Conservation (phyloP, 1,140 invertebrate species). For the Eueides isabella region DNA sequence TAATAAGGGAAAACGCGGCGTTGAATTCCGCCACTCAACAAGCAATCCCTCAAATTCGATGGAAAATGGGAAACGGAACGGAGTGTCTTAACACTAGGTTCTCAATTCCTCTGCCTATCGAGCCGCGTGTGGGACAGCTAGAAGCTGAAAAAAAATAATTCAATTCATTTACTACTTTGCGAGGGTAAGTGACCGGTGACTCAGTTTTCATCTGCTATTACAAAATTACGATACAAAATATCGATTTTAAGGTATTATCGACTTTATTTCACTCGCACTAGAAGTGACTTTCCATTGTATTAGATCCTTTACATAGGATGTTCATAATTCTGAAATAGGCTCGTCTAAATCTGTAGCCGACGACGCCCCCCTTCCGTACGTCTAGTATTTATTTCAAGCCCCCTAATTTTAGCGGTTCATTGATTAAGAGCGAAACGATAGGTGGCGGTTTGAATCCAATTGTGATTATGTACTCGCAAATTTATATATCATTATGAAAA, state of each 20-base stretch:
- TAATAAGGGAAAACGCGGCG: too few relatives aligned
- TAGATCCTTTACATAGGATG: slow-evolving; percentile 16
- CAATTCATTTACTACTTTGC: slow-evolving; percentile 53
- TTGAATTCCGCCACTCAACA: too few relatives aligned
- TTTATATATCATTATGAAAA: too few relatives aligned
- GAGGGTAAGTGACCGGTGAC: slow-evolving; percentile 66
- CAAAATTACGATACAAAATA: slow-evolving; percentile 9
- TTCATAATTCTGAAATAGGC: slow-evolving; percentile 15
- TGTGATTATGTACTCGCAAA: too few relatives aligned
- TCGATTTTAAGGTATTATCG: slow-evolving; percentile 11
- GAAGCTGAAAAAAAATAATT: too few relatives aligned
- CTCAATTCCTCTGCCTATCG: too few relatives aligned
- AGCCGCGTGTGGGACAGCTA: too few relatives aligned
- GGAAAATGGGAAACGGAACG: too few relatives aligned
- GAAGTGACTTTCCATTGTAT: slow-evolving; percentile 19
- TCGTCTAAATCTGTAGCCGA: slow-evolving; percentile 55
- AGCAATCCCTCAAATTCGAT: too few relatives aligned
- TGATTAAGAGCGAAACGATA: slow-evolving; percentile 48
- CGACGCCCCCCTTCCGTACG: slow-evolving; percentile 45
- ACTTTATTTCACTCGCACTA: slow-evolving; percentile 13
- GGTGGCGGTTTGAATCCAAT: neutral
- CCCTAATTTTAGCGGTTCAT: slow-evolving; percentile 56
- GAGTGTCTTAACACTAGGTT: too few relatives aligned
- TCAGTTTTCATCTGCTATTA: slow-evolving; percentile 41
- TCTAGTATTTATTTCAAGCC: slow-evolving; percentile 60